These are phyloP conservation scores for Istiophorus platypterus DNA, from an alignment of 2,113 vertebrate genomes.

Conservation along the genomic window DNA sequence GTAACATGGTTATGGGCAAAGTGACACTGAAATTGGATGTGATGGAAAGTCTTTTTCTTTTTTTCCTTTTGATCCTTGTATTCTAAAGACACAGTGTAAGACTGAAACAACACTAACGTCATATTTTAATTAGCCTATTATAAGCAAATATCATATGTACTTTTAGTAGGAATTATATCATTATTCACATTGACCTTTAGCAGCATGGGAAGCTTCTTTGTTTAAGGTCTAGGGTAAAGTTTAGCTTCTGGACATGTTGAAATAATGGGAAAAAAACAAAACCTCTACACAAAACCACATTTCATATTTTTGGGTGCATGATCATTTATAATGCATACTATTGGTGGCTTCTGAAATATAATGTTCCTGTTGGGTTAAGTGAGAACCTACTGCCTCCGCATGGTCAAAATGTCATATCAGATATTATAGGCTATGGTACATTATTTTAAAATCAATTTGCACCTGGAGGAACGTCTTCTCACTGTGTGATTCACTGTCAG, in stretches of 20 bases:
- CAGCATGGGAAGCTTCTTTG: conserved; percentile 2
- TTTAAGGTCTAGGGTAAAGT: not conserved
- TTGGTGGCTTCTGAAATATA: not conserved
- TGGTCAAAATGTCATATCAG: not conserved
- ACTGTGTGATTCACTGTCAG: not conserved
- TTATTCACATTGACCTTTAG: not conserved
- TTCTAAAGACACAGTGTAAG: not conserved
- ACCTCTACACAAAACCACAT: not conserved
- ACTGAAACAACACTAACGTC: not conserved
- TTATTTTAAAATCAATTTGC: not conserved
- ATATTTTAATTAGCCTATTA: not conserved
- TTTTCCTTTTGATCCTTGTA: not conserved
- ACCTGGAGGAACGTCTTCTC: not conserved
- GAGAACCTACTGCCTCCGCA: conserved; percentile 30
- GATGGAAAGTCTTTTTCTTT: conserved; percentile 2
- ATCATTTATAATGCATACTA: not conserved
- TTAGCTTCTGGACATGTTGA: not conserved
- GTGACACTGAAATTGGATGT: not conserved
- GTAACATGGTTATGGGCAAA: conserved; percentile 3
- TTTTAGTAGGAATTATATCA: not conserved
- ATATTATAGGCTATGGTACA: not conserved
- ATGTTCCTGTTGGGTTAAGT: not conserved
- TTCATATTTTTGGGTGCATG: not conserved
- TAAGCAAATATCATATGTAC: not conserved
- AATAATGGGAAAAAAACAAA: not conserved